Evolutionary conservation across 2,113 vertebrate genomes (phyloP).

Genomic region (Nicator chloris): DNA sequence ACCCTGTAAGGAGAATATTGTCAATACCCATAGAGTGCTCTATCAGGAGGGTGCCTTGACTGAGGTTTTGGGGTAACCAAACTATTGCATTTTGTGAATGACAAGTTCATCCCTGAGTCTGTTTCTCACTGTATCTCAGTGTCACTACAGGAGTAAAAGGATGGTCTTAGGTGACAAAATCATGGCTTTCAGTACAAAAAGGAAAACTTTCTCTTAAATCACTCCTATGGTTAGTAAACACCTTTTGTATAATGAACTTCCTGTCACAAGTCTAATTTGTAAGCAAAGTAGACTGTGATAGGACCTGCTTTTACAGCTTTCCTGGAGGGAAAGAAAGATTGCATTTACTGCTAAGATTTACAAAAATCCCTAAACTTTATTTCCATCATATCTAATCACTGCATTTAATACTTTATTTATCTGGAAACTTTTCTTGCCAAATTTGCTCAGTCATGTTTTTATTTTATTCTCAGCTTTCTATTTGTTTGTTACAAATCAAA

Average conservation of each 20-base stretch:
- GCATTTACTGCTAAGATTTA: background rate
- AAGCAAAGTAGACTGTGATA: background rate
- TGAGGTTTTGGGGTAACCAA: background rate
- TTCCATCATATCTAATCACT: background rate
- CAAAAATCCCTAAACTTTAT: background rate
- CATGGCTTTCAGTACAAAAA: background rate
- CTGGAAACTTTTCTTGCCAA: background rate
- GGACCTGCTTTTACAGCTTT: background rate
- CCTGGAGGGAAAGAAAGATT: background rate
- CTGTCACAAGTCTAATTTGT: background rate
- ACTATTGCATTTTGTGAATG: background rate
- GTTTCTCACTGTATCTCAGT: background rate
- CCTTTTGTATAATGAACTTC: background rate
- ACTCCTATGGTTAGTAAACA: background rate
- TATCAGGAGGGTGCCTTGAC: background rate
- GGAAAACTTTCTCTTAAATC: background rate
- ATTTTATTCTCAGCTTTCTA: background rate
- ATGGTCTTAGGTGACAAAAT: background rate
- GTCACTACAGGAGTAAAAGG: background rate
- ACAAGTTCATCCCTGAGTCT: background rate
- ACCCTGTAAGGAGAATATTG: background rate
- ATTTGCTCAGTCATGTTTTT: background rate
- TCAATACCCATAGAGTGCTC: rapidly evolving
- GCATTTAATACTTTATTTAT: background rate
- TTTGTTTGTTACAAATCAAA: background rate